phyloP scores from a whole-genome alignment of 2,113 vertebrate genomes.

The Regulus satrapa region DNA sequence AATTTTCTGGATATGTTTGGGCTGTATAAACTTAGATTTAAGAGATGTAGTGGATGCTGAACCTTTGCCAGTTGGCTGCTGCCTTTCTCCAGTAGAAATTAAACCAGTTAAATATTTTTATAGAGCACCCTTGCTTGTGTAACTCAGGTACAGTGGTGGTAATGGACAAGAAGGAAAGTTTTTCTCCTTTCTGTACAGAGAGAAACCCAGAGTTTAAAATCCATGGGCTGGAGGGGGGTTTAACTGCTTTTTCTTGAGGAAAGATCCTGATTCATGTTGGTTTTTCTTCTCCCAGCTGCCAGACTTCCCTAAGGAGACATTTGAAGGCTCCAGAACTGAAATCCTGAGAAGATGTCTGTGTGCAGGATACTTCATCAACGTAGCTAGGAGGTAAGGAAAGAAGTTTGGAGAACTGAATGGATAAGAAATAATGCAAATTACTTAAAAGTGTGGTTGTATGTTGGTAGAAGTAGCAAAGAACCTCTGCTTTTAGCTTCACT shows the following conservation, averaged over 20 bases:
- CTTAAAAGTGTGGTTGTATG: background rate
- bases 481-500: background rate
- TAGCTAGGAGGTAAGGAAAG: constrained; percentile 83
- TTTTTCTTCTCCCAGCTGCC: constrained; percentile 69
- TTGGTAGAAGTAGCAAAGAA: background rate
- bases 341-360: constrained; percentile 88
- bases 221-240: background rate
- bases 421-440: background rate
- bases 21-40: background rate
- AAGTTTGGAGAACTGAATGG: background rate
- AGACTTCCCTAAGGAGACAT: constrained; percentile 86
- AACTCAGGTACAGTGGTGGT: background rate
- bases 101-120: background rate
- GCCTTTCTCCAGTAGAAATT: background rate
- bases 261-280: background rate
- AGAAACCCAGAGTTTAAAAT: background rate
- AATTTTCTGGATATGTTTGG: background rate
- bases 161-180: background rate
- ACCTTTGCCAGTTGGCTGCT: background rate
- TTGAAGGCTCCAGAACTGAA: constrained; percentile 85
- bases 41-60: background rate
- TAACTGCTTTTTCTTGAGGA: background rate
- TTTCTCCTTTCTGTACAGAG: background rate
- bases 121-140: background rate
- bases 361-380: constrained; percentile 91